Base-by-base conservation (phyloP, 2,113 vertebrate species). In the Leptocoma aspasia region DNA sequence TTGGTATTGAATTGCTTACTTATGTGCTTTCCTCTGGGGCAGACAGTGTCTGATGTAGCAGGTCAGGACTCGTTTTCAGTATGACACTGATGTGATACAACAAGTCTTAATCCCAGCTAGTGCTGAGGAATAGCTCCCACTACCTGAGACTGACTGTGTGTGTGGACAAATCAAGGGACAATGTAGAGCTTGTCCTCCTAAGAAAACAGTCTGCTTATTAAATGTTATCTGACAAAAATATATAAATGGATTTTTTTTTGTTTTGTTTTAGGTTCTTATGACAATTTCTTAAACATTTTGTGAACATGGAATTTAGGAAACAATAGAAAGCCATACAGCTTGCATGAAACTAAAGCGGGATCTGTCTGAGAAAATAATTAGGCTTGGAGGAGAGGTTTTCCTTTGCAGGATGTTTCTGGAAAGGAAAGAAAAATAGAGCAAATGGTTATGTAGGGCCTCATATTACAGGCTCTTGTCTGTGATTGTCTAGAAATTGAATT, bases 311-410 rank as follows among this genome's bases (percentile, higher is more conserved):
- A 56, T 52, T 49, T 68, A n/a, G 20, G 47, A 91, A 52, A 86
- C 33, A 41, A 31, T 60, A 64, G 75, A 86, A 95, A 89, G 35
- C 44, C 22, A 15, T 61, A 26, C 16, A 54, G 66, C 27, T 69
- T 66, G 8, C 22, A 16, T 35, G 31, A 66, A 90, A 73, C 50
- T 70, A 82, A 86, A 91, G 39, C 0, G 0, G 39, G 28, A 45
- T 72, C 71, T 91, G 61, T 92, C 94, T 96, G 88, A 94, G 88
- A 95, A 96, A 95, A 94, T 68, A 93, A 93, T 93, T 89, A 96
- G 65, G 39, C 56, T 79, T 75, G 56, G 47, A 93, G 56, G 49
- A 83, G 76, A 92, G 52, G 24, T 86, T 97, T 96, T 93, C 20
- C 47, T 80, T 93, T 89, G 42, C 82, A 90, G 56, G 47, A 83